phyloP scores from a whole-genome alignment of 2,113 vertebrate species.

The Muscicapa adusta region DNA sequence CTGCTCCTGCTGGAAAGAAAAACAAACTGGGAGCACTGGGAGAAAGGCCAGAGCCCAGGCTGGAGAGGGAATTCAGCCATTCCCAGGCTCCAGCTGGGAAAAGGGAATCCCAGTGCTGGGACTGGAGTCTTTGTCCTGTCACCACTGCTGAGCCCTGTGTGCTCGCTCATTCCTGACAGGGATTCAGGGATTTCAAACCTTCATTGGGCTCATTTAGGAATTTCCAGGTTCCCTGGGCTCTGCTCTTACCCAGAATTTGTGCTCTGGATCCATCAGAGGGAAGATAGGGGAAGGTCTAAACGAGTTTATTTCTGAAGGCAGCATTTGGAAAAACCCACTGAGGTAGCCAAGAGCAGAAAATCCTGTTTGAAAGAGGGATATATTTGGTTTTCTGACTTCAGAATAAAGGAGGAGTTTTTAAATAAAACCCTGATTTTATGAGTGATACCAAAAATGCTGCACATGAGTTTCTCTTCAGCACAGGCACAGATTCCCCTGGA shows the following conservation, averaged over 20 bases:
- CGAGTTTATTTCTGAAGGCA: not conserved
- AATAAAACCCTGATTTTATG: not conserved
- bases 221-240: not conserved
- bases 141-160: not conserved
- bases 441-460: not conserved
- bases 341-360: not conserved
- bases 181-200: not conserved
- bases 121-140: not conserved
- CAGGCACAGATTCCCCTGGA: not conserved
- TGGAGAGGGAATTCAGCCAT: not conserved
- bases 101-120: not conserved
- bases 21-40: slow-evolving; percentile 31
- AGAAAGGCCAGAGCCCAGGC: slow-evolving; percentile 5
- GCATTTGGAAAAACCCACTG: not conserved
- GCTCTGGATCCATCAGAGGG: not conserved
- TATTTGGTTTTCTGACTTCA: not conserved
- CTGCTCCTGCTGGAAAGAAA: slow-evolving; percentile 31
- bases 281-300: not conserved
- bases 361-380: not conserved
- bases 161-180: not conserved
- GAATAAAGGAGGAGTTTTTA: not conserved
- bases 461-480: not conserved
- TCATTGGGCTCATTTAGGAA: fast-evolving
- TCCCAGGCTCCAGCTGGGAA: not conserved
- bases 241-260: not conserved